phyloP scores from a whole-genome alignment of 2,797 vertebrate species.

The Podarcis siculus region DNA sequence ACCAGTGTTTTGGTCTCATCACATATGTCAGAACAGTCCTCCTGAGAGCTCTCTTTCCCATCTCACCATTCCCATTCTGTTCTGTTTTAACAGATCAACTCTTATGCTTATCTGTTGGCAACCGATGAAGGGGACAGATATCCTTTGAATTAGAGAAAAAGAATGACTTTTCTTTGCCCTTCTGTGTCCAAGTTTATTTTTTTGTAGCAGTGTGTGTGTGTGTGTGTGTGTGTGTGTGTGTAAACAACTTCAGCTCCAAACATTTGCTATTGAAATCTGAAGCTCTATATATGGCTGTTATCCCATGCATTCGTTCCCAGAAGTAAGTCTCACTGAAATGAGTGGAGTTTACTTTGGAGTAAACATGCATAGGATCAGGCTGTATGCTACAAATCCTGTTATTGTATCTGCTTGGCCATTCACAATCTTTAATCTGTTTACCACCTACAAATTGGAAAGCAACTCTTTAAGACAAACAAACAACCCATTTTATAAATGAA shows the following conservation, averaged over 20 bases:
- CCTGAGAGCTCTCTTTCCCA: not conserved
- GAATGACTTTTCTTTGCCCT: not conserved
- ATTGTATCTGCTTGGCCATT: not conserved
- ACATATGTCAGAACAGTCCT: not conserved
- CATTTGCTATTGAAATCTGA: not conserved
- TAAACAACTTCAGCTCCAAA: not conserved
- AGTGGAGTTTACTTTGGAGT: not conserved
- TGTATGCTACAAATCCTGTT: not conserved
- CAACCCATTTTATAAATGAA: too few relatives aligned
- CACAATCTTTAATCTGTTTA: not conserved
- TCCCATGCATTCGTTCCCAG: not conserved
- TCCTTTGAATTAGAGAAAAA: slow-evolving; percentile 14
- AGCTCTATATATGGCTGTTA: not conserved
- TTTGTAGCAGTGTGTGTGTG: not conserved
- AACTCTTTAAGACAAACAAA: not conserved
- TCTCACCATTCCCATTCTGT: not conserved
- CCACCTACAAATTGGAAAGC: not conserved
- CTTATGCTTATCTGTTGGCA: not conserved
- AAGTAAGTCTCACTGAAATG: not conserved
- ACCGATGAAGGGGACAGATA: not conserved
- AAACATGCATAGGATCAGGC: not conserved
- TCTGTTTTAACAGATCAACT: not conserved
- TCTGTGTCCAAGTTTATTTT: not conserved
- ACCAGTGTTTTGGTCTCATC: not conserved
- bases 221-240: too few relatives aligned